phyloP scores from a whole-genome alignment of 2,797 vertebrate species.

The Malacoraja senta region DNA sequence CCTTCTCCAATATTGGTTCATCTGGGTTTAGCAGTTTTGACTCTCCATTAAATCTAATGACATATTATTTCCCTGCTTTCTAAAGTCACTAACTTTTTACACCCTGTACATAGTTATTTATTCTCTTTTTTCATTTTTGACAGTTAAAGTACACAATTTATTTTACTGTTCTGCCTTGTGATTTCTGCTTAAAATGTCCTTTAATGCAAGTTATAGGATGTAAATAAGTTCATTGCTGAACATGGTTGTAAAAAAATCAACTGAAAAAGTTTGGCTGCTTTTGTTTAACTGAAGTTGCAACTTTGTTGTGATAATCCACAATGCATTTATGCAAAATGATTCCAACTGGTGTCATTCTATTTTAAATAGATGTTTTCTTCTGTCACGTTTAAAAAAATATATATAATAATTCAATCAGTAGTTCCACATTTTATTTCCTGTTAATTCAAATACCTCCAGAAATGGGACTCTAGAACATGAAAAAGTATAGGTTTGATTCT shows the following conservation, averaged over 20 bases:
- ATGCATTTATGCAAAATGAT: background rate
- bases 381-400: constrained; percentile 8
- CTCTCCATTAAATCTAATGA: background rate
- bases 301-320: background rate
- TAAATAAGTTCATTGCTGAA: background rate
- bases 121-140: background rate
- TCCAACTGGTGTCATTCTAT: background rate
- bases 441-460: constrained; percentile 11
- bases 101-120: background rate
- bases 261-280: background rate
- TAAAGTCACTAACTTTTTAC: background rate
- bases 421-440: background rate
- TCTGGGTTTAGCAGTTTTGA: background rate
- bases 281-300: background rate
- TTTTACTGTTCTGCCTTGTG: background rate
- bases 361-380: background rate
- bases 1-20: background rate
- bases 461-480: background rate
- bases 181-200: background rate
- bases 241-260: no score
- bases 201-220: background rate
- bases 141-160: background rate
- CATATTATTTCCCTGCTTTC: background rate
- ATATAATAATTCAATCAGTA: background rate
- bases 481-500: constrained; percentile 23